Conservation (phyloP, 2,797 vertebrate species). For the Lerista edwardsae region DNA sequence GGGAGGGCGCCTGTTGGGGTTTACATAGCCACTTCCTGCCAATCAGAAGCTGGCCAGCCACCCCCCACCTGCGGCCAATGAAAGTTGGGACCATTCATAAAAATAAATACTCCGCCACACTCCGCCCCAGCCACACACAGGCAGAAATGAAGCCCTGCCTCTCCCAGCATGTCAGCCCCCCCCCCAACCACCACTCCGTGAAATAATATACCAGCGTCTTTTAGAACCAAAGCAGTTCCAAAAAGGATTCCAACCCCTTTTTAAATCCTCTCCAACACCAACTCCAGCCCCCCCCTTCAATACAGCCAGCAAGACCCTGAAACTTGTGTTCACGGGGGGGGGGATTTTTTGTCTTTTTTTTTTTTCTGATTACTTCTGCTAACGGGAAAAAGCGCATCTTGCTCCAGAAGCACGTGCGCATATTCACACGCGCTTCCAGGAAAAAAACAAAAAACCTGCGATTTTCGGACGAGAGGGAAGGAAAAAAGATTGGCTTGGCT, state of each 20-base stretch:
- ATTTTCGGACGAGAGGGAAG: not conserved
- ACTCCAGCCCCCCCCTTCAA: not conserved
- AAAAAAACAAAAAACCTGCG: not conserved
- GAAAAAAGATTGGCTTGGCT: not conserved
- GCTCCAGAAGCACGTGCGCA: not conserved
- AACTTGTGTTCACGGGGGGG: not conserved
- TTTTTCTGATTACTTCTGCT: not conserved
- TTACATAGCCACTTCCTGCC: constrained; percentile 18
- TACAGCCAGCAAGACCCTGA: not conserved
- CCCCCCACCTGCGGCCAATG: constrained; percentile 26
- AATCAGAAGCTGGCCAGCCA: constrained; percentile 10
- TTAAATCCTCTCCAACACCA: not conserved
- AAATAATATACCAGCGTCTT: not conserved
- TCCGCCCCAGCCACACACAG: not conserved
- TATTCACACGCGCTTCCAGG: constrained; percentile 25
- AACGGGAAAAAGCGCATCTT: constrained; percentile 23
- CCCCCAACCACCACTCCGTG: not conserved
- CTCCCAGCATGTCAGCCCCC: not conserved
- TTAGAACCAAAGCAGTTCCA: too few relatives aligned
- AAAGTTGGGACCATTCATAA: constrained; percentile 41
- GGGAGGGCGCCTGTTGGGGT: not conserved
- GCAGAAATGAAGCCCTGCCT: not conserved
- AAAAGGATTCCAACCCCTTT: not conserved
- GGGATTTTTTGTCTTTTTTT: fast-evolving
- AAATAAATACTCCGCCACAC: constrained; percentile 26